phyloP scores from a whole-genome alignment of 2,113 vertebrate species.

The Etheostoma spectabile region DNA sequence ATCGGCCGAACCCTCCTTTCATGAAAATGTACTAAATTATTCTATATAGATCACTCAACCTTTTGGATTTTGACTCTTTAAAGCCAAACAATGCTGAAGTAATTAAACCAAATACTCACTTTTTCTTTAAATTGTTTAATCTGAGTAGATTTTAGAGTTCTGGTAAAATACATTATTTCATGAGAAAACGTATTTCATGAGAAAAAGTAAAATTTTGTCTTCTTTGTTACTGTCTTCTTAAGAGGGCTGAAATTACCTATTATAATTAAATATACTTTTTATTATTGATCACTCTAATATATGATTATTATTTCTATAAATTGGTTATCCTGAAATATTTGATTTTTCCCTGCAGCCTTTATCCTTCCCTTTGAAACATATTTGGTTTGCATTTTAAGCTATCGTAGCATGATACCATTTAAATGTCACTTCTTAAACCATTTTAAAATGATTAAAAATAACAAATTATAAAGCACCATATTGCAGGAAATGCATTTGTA shows the following conservation, averaged over 20 bases:
- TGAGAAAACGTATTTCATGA: background rate
- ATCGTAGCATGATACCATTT: background rate
- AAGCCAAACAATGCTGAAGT: background rate
- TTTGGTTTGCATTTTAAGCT: background rate
- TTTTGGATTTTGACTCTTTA: background rate
- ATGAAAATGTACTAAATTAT: background rate
- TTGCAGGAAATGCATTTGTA: background rate
- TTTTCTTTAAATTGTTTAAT: background rate
- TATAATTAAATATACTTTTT: no score
- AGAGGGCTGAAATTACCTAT: background rate
- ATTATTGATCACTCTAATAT: background rate
- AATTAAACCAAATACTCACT: background rate
- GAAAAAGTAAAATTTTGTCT: background rate
- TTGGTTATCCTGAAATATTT: background rate
- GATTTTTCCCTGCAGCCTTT: background rate
- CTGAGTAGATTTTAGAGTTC: background rate
- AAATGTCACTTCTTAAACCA: slow-evolving; percentile 7
- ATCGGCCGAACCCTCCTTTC: no score
- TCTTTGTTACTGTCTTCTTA: background rate
- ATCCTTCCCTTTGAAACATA: background rate
- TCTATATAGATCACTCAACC: background rate
- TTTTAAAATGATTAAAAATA: slow-evolving; percentile 14
- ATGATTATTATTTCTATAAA: background rate
- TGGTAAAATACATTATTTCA: background rate
- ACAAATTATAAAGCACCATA: background rate